Base-by-base conservation (phyloP, 2,113 vertebrate genomes). In the Zapornia atra region DNA sequence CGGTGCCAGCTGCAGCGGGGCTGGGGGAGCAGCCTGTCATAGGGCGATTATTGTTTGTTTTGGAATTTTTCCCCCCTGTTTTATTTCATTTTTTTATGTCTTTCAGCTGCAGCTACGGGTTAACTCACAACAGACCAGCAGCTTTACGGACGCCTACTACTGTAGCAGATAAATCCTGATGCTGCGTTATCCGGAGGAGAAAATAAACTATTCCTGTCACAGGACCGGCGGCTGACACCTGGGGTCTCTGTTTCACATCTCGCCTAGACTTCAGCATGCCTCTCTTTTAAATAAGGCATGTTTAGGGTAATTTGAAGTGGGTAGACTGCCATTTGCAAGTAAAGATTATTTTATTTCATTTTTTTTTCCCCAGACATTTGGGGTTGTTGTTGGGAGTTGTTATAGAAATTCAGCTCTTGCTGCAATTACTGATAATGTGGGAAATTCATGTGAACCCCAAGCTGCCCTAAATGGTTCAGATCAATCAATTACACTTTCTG, bases 81-180 rank as follows among this genome's bases (percentile, higher is more conserved):
- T n/a, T 15, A 4, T 24, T 33, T 40, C 4, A 15, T 50, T 72
- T 88, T 59, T 2, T 59, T 2, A 1, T 1, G 4, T 33, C 36
- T 79, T n/a, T 76, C 44, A 12, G n/a, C 28, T 2, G 4, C 36
- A 28, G 22, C 28, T 22, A 1, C 0, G 3, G 3, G 15, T 86
- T 96, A 88, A 63, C 68, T 59, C 9, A 0, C 33, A 25, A 8
- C 1, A 22, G 9, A 64, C 24, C 51, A 31, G 12, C 61, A 53
- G 26, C 16, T 15, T 17, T 12, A 1, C 3, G 7, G 29, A 21
- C 0, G 1, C 1, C 6, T 2, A 1, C 6, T 20, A 12, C 15
- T 19, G 13, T 0, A 65, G 26, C 36, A 63, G 56, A 15, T 10
- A 26, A 29, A 81, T 46, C 3, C 6, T 13, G 4, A 5, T 3